Evolutionary conservation across 1,140 invertebrate genomes (phyloP).

Genomic region (Drosophila tristis): DNA sequence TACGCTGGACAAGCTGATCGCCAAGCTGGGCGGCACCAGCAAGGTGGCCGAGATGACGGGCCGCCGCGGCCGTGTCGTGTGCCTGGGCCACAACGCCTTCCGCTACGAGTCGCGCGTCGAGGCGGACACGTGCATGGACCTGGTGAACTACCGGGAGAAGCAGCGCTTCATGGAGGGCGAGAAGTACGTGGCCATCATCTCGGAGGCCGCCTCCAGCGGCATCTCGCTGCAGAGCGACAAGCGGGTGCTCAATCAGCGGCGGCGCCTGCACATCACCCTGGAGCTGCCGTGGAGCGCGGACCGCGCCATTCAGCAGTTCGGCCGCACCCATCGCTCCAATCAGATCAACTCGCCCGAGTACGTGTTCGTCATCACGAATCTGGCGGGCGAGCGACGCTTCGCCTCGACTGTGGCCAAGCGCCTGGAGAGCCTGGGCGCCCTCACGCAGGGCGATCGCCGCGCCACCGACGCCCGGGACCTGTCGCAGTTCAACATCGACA

Average conservation of each 20-base stretch:
- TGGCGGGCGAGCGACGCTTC: slow-evolving; percentile 98
- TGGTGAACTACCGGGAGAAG: slow-evolving; percentile 95
- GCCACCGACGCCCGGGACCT: slow-evolving; percentile 98
- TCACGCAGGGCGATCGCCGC: slow-evolving; percentile 98
- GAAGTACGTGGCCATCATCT: slow-evolving; percentile 99
- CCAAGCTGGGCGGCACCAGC: slow-evolving; percentile 95
- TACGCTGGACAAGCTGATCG: slow-evolving; percentile 98
- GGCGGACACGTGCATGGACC: slow-evolving; percentile 96
- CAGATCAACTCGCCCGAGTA: slow-evolving; percentile 99
- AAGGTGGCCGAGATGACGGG: slow-evolving; percentile 99
- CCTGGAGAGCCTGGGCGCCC: slow-evolving; percentile 96
- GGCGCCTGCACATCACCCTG: slow-evolving; percentile 98
- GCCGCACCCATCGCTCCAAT: slow-evolving; percentile 90
- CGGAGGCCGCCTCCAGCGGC: slow-evolving; percentile 98
- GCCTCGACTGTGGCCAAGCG: slow-evolving; percentile 97
- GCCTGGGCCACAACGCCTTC: slow-evolving; percentile 92
- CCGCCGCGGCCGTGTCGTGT: slow-evolving; percentile 96
- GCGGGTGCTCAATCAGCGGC: slow-evolving; percentile 93
- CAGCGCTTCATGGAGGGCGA: slow-evolving; percentile 98
- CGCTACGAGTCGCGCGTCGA: slow-evolving; percentile 97
- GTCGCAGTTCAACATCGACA: slow-evolving; percentile 99
- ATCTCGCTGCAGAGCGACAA: slow-evolving; percentile 98
- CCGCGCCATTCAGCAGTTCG: slow-evolving; percentile 99
- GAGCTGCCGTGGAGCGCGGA: slow-evolving; percentile 99
- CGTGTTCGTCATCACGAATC: slow-evolving; percentile 98